A percentile compares a stretch with the other conserved stretches of the same genome.
Conservation (phyloP, 1,140 invertebrate genomes). For the Rhynchophorus ferrugineus region DNA sequence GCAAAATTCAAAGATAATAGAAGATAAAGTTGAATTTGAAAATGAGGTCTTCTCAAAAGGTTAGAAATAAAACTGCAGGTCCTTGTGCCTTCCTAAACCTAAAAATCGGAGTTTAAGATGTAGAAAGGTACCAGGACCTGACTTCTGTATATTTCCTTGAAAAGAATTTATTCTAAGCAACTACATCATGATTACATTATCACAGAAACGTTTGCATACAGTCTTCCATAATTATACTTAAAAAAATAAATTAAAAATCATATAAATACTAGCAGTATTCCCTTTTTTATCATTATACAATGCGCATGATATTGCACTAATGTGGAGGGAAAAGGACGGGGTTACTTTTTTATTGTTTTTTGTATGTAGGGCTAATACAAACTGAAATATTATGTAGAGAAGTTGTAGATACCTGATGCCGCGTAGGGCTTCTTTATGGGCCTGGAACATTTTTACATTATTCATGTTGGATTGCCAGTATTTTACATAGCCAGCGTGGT, state of each 20-base stretch:
- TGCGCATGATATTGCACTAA: conserved; percentile 31
- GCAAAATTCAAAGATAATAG: too few relatives aligned
- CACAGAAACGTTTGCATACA: conserved; percentile 27
- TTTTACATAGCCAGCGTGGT: conserved; percentile 97
- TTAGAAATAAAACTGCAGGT: conserved; percentile 37
- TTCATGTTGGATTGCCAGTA: conserved; percentile 99
- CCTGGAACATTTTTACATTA: conserved; percentile 99
- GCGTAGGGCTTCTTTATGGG: conserved; percentile 98
- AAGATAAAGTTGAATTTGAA: too few relatives aligned
- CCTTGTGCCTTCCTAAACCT: conserved; percentile 31
- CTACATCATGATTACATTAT: conserved; percentile 32
- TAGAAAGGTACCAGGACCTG: conserved; percentile 33
- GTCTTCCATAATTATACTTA: too few relatives aligned
- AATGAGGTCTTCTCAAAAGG: conserved; percentile 28
- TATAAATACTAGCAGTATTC: too few relatives aligned
- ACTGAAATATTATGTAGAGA: conserved; percentile 32
- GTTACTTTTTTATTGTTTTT: conserved; percentile 24
- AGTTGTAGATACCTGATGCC: conserved; percentile 82
- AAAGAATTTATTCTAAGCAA: conserved; percentile 37
- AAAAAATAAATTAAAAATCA: too few relatives aligned
- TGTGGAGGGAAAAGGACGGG: conserved; percentile 27
- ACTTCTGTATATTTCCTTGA: conserved; percentile 24
- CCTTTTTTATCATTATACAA: too few relatives aligned
- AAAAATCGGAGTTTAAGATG: conserved; percentile 11
- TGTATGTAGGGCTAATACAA: conserved; percentile 14